Conservation (phyloP, 2,888 invertebrate species). For the Amphimallon solstitiale region DNA sequence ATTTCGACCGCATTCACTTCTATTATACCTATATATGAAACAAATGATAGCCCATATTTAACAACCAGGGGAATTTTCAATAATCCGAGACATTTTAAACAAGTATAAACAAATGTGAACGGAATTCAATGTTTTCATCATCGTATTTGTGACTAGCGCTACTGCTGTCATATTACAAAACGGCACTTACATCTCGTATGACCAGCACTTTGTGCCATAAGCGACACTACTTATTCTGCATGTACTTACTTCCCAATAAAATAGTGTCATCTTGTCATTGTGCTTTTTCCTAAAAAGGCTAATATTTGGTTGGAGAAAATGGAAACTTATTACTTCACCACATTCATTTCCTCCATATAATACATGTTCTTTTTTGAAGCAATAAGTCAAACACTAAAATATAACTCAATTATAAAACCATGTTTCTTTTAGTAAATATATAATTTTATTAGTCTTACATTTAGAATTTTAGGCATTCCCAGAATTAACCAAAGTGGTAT, state of each 20-base stretch:
- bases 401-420: slow-evolving; percentile 18
- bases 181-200: too few relatives aligned
- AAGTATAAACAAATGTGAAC: too few relatives aligned
- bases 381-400: slow-evolving; percentile 66
- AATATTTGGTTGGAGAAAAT: slow-evolving; percentile 67
- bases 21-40: too few relatives aligned
- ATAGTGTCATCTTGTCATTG: slow-evolving; percentile 67
- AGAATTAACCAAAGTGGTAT: slow-evolving; percentile 68
- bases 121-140: too few relatives aligned
- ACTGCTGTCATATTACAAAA: too few relatives aligned
- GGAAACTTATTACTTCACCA: slow-evolving; percentile 66
- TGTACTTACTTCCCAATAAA: slow-evolving; percentile 70
- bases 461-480: slow-evolving; percentile 68
- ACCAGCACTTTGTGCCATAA: too few relatives aligned
- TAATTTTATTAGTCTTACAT: slow-evolving; percentile 58
- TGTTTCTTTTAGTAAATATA: neutral
- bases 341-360: slow-evolving; percentile 66
- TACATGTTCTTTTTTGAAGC: slow-evolving; percentile 47
- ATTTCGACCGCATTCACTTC: too few relatives aligned
- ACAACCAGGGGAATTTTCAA: too few relatives aligned
- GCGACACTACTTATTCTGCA: slow-evolving; percentile 22
- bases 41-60: too few relatives aligned
- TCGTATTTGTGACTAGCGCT: too few relatives aligned
- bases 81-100: too few relatives aligned
- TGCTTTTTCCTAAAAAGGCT: slow-evolving; percentile 67